Base-by-base conservation (phyloP, 1,140 invertebrate genomes). In the Hormaphis cornu region DNA sequence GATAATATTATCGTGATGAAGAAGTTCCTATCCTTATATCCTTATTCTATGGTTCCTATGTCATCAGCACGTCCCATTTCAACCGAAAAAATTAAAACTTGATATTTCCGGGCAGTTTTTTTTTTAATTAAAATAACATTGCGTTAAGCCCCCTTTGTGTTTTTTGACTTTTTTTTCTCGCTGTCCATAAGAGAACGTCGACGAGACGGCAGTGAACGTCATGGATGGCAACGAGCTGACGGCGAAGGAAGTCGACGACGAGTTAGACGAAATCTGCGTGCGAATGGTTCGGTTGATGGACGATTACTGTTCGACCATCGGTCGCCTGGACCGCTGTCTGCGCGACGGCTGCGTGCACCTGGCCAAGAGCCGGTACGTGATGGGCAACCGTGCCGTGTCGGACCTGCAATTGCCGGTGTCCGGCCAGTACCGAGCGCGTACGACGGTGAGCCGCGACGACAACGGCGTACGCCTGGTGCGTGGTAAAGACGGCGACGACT, bases 351-450 rank as follows among this genome's bases (percentile, higher is more conserved):
- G 71, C 71, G 42, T 86, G 20, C 82, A 88, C 74, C 74, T 89
- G 14, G 86, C 87, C 0, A 89, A 89, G 77, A 81, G 86, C 16
- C 81, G 86, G 58, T 86, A 89, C 71, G 87, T 89, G 42, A 82
- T 85, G 77, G 87, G 87, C 0, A 86, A 87, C 59, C 83, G 82
- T 74, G 82, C 79, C 12, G 83, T 89, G 20, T 85, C 86, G 48
- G 78, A 81, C 14, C 75, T 85, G 20, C 83, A 86, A 74, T 76
- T 90, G 50, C 87, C 87, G 10, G 81, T 80, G 9, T 81, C 86
- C 74, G 81, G 61, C 2, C 30, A 18, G 1, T 66, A 48, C 20
- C 16, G 9, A 0, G 61, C 61, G 20, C 40, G 61, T 7, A 26
- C 61, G 1, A 48, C 18, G 22, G 10, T 66, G 16, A 8, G 20